Base-by-base conservation (phyloP, 2,113 vertebrate genomes). In the Hiodon alosoides region DNA sequence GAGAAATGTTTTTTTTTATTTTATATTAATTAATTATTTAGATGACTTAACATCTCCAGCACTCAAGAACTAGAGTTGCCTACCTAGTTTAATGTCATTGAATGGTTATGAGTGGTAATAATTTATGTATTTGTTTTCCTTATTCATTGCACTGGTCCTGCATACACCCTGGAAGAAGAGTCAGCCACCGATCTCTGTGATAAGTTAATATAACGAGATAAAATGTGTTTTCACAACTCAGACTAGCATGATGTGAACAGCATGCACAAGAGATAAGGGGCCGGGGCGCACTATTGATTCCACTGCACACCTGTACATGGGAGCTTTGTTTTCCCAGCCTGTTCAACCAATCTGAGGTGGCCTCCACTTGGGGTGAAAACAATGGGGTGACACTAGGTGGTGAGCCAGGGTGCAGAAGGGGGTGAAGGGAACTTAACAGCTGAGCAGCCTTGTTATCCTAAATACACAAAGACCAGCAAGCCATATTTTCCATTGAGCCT, bases 401-500 rank as follows among this genome's bases (percentile, higher is more conserved):
- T n/a, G 58, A 60, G 10, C 4, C 5, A 9, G 71, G 57, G 58
- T 48, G 31, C 50, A 50, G 3, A 31, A 5, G 47, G n/a, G 51
- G 51, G 11, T 50, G 2, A 65, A 17, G 69, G 53, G 69, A 57
- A 71, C 47, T 13, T 13, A 69, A 72, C 69, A 72, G 71, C 53
- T 77, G 52, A 72, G 11, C 76, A 67, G 51, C 60, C 58, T 55
- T 68, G 47, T 53, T 68, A 53, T 47, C 54, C 11, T 16, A 31
- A 50, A 4, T 9, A 66, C 61, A 77, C n/a, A 66, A 67, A 65
- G 48, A 68, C 13, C 13, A 58, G 4, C 31, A 16, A 31, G 73
- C 13, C 31, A 17, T 5, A 11, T 16, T 74, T n/a, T 77, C 46
- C 70, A 31, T 48, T 62, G 57, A 67, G 8, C 16, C 14, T 52